Evolutionary conservation across 2,113 vertebrate species (phyloP), one percentile per base, ranked within the genome.

Genomic region (Lepisosteus osseus): DNA sequence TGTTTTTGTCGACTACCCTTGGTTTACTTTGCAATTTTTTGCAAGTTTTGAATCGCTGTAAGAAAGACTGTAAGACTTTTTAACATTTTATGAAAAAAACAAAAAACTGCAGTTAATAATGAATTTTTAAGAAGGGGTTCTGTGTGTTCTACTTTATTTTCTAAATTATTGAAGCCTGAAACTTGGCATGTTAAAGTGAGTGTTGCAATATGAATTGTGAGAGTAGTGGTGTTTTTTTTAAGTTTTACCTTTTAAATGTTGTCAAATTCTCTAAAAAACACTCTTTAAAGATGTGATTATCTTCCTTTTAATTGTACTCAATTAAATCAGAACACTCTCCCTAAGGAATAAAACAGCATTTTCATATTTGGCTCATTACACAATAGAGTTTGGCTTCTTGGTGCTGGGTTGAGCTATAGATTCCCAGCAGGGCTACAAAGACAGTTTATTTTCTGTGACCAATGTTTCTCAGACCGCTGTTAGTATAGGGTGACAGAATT

Each of bases 241-340:
- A 29, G 17, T 29, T 29, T 41, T 14, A 42, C 59, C 12, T 40
- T 43, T 67, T 12, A 43, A 71, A 71, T 62, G 17, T 54, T 62
- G 59, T 70, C 57, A 61, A 54, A 65, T 61, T 70, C 43, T 65
- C 65, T 59, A 70, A 74, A 70, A 70, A 65, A 56, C 57, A 17
- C 41, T 70, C 55, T 74, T 65, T 66, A 54, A 70, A 61, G 73
- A 61, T 61, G 12, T 61, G 68, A 51, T 56, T 69, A 17, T 66
- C 67, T 75, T 14, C 12, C 41, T 71, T 67, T 71, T 29, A 72
- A 68, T 57, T 65, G 2, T 11, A 44, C 65, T 57, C 59, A 72
- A 40, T 55, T 47, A 51, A 68, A 76, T 72, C 64, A 41, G 40
- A 47, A 64, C 5, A 6, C 41, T 61, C 13, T 59, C 41, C 67